phyloP scores from a whole-genome alignment of 2,888 invertebrate genomes.

The Clunio marinus region DNA sequence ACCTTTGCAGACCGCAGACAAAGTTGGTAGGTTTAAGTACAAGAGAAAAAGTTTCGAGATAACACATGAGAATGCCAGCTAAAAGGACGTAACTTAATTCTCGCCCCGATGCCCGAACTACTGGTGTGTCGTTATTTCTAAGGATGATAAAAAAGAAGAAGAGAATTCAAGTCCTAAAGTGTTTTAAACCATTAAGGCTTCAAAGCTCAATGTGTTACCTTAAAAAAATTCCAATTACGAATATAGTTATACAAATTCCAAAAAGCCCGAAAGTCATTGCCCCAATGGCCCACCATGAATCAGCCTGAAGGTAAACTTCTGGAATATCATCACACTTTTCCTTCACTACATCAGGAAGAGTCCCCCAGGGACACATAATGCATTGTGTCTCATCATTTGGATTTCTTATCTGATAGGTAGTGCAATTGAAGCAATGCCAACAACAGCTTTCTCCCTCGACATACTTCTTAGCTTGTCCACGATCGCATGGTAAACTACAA shows the following conservation, averaged over 20 bases:
- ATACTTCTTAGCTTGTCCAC: slow-evolving; percentile 87
- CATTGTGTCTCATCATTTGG: slow-evolving; percentile 79
- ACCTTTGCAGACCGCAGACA: slow-evolving; percentile 87
- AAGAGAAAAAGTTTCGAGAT: slow-evolving; percentile 86
- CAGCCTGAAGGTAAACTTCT: slow-evolving; percentile 74
- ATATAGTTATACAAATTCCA: slow-evolving; percentile 76
- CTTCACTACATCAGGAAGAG: slow-evolving; percentile 72
- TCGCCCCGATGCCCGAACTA: slow-evolving; percentile 92
- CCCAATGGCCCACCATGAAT: slow-evolving; percentile 88
- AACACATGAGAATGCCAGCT: slow-evolving; percentile 84
- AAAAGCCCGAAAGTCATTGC: slow-evolving; percentile 85
- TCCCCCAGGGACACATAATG: slow-evolving; percentile 74
- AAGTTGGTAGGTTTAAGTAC: slow-evolving; percentile 82
- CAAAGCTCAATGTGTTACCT: no score
- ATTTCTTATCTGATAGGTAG: slow-evolving; percentile 82
- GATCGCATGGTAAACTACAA: slow-evolving; percentile 83
- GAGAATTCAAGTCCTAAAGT: neutral
- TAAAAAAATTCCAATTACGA: slow-evolving; percentile 75
- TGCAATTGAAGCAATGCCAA: slow-evolving; percentile 90
- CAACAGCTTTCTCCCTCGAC: slow-evolving; percentile 91
- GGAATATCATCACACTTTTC: slow-evolving; percentile 72
- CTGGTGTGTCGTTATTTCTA: slow-evolving; percentile 85
- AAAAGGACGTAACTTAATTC: slow-evolving; percentile 88
- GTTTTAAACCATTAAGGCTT: no score
- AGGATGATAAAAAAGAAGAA: slow-evolving; percentile 22